Conservation (phyloP, 2,797 vertebrate species). For the Pitangus sulphuratus region DNA sequence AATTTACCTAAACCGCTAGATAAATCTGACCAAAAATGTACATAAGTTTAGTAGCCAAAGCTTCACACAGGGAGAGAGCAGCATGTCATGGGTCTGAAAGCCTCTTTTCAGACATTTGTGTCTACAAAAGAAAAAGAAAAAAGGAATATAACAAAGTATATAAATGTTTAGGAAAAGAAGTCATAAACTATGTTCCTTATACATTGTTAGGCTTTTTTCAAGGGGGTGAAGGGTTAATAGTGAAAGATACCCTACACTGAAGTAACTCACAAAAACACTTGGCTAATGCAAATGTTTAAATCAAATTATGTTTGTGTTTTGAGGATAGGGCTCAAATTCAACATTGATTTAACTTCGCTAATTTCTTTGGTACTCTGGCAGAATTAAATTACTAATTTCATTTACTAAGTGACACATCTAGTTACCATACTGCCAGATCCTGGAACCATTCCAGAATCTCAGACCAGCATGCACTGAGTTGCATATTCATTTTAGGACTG, state of each 20-base stretch:
- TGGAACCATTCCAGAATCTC: not conserved
- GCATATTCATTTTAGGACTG: not conserved
- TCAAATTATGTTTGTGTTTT: not conserved
- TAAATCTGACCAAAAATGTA: not conserved
- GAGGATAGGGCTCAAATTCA: not conserved
- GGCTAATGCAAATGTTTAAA: not conserved
- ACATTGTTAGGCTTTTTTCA: not conserved
- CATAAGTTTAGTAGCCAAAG: not conserved
- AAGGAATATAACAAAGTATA: not conserved
- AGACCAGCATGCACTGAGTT: not conserved
- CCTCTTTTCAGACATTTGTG: not conserved
- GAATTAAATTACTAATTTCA: not conserved
- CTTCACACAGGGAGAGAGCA: not conserved
- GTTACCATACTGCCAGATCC: not conserved
- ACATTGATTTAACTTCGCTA: not conserved
- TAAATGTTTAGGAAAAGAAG: not conserved
- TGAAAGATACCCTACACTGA: not conserved
- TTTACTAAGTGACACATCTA: not conserved
- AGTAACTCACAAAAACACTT: not conserved
- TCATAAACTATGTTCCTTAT: not conserved
- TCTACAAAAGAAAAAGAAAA: not conserved
- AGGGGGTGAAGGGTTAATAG: not conserved
- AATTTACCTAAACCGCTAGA: not conserved
- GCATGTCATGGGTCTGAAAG: not conserved
- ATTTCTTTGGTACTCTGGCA: not conserved